A percentile compares a stretch with the other conserved stretches of the same genome.
Conservation (phyloP, 2,888 invertebrate species). For the Eupithecia subumbrata region DNA sequence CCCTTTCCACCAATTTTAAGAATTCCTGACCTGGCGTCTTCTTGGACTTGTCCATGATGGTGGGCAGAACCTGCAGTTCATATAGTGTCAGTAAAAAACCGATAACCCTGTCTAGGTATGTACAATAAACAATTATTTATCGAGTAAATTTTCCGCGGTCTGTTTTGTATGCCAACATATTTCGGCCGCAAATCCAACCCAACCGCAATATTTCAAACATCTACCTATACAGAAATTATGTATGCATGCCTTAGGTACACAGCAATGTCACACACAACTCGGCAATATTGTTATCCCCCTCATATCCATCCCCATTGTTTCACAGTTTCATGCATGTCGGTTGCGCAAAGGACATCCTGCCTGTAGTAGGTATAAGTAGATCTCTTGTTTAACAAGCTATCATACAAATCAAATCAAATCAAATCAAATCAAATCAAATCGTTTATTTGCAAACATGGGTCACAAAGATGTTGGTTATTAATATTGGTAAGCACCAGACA, state of each 20-base stretch:
- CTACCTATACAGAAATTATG: background rate
- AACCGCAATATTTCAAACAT: conserved; percentile 3
- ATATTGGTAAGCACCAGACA: too few species aligned
- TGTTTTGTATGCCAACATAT: background rate
- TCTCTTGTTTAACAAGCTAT: conserved; percentile 2
- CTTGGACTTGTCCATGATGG: too few species aligned
- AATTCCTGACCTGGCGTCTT: too few species aligned
- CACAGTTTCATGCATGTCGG: conserved; percentile 40
- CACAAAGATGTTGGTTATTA: too few species aligned
- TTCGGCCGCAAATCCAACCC: background rate
- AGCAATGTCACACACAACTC: conserved; percentile 29
- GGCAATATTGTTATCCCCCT: conserved; percentile 38
- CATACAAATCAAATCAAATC: too few species aligned
- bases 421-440: too few species aligned
- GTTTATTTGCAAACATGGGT: too few species aligned
- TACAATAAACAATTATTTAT: background rate
- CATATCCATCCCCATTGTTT: conserved; percentile 34
- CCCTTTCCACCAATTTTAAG: too few species aligned
- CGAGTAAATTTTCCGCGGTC: background rate
- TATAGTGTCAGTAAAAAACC: too few species aligned
- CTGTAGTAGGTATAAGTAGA: background rate
- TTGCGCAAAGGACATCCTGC: conserved; percentile 44
- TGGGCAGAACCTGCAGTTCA: too few species aligned
- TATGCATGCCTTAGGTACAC: background rate
- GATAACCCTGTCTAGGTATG: too few species aligned